phyloP scores from a whole-genome alignment of 2,113 vertebrate species.

The Mesocricetus auratus region DNA sequence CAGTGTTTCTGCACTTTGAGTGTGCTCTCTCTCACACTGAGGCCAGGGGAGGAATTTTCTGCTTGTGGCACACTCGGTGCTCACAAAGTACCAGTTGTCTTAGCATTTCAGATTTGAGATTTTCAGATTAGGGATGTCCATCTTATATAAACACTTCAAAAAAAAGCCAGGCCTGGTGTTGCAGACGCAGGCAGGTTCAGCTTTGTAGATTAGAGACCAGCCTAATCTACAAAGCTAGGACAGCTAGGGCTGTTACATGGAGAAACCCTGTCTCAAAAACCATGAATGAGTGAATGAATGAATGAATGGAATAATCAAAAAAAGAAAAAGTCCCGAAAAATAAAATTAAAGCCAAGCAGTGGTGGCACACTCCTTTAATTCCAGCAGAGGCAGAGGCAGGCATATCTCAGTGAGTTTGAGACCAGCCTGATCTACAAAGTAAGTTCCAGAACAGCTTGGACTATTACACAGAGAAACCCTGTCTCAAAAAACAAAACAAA shows the following conservation, averaged over 20 bases:
- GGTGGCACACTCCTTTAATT: background rate
- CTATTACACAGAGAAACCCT: background rate
- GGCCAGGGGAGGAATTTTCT: background rate
- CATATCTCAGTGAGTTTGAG: no score
- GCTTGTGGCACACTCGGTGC: background rate
- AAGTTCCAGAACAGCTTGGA: background rate
- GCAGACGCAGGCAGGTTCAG: no score
- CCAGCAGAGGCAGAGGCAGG: background rate
- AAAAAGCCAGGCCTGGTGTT: background rate
- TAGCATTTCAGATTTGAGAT: background rate
- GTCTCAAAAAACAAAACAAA: background rate
- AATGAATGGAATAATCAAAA: background rate
- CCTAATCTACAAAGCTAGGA: background rate
- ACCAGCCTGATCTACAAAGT: background rate
- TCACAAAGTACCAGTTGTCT: background rate
- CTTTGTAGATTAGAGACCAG: background rate
- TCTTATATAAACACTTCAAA: conserved; percentile 3
- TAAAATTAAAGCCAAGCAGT: background rate
- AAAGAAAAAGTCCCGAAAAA: background rate
- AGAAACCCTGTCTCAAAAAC: background rate
- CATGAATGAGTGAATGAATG: background rate
- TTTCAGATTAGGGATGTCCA: background rate
- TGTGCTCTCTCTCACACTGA: no score
- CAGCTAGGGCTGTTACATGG: background rate
- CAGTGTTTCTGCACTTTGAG: background rate